These are phyloP conservation scores for Copsychus sechellarum DNA, from an alignment of 2,113 vertebrate genomes.

Conservation along the genomic window DNA sequence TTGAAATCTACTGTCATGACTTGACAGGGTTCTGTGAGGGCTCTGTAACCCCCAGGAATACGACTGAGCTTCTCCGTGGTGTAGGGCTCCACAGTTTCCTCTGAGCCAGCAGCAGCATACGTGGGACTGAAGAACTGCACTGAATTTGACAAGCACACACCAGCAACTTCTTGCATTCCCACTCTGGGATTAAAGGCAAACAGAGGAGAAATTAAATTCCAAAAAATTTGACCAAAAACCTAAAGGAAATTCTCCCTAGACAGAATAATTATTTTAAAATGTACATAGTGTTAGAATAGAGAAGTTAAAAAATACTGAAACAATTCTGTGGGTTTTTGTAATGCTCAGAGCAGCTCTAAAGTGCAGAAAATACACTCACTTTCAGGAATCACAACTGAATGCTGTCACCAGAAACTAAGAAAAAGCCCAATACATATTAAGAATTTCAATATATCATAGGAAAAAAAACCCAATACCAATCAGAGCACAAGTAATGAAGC, in stretches of 20 bases:
- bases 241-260: not conserved
- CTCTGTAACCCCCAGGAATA: conserved; percentile 84
- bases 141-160: conserved; percentile 75
- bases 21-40: conserved; percentile 87
- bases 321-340: not conserved
- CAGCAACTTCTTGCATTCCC: conserved; percentile 77
- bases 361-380: not conserved
- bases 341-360: not conserved
- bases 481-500: not conserved
- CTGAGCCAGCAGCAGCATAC: conserved; percentile 72
- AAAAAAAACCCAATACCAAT: not conserved
- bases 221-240: not conserved
- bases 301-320: not conserved
- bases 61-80: conserved; percentile 92
- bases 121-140: conserved; percentile 86
- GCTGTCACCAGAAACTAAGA: not conserved
- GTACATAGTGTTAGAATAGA: not conserved
- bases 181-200: conserved; percentile 71
- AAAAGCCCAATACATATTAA: not conserved
- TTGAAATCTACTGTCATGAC: conserved; percentile 92
- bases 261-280: not conserved
- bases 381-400: not conserved
- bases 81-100: conserved; percentile 90
- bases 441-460: not conserved
- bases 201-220: not conserved